Conservation (phyloP, 53 echinoderm and acorn worm genomes). For the Mesocentrotus franciscanus region DNA sequence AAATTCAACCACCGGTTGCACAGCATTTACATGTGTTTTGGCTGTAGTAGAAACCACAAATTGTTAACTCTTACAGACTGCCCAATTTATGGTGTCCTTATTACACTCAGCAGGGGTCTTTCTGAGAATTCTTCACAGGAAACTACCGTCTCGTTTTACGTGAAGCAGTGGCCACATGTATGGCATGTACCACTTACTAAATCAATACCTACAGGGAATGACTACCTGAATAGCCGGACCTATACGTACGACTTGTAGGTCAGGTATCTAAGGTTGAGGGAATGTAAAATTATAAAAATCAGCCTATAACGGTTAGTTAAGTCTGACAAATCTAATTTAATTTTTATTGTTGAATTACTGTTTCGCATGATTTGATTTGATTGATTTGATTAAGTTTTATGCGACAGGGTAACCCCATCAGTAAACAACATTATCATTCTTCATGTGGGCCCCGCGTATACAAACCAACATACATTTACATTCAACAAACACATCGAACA, state of each 20-base stretch:
- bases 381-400: no score
- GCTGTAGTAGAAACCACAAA: not conserved
- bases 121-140: conserved; percentile 29
- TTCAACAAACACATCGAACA: no score
- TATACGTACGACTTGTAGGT: no score
- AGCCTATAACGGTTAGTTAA: no score
- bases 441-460: no score
- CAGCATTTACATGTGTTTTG: not conserved
- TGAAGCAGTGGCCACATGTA: not conserved
- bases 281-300: no score
- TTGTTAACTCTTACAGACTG: not conserved
- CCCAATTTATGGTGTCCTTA: conserved; percentile 44
- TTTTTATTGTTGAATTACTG: no score
- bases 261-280: no score
- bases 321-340: no score
- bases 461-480: not conserved
- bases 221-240: not conserved
- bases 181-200: not conserved
- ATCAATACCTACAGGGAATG: not conserved
- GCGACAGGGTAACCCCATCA: no score
- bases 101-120: conserved; percentile 7
- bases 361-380: no score
- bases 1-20: not conserved
- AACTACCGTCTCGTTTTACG: not conserved
- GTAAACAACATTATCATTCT: no score